These are phyloP conservation scores for Volucella bombylans DNA, from an alignment of 2,888 invertebrate genomes.

Conservation along the genomic window DNA sequence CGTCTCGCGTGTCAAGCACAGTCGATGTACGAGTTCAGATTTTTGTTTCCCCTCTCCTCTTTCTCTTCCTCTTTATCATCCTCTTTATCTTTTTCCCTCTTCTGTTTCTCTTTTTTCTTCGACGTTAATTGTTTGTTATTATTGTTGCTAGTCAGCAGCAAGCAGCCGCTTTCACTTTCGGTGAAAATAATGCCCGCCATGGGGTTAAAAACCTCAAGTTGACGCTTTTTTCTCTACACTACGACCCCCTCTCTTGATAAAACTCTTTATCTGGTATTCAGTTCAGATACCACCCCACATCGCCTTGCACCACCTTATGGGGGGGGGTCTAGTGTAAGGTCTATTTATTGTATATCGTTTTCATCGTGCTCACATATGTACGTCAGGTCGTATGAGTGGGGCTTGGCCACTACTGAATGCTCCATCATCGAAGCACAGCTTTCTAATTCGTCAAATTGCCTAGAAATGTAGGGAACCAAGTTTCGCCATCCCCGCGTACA, in stretches of 20 bases:
- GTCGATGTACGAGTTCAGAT: constrained; percentile 54
- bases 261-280: constrained; percentile 4
- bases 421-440: constrained; percentile 32
- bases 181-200: constrained; percentile 65
- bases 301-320: not conserved
- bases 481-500: constrained; percentile 69
- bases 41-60: constrained; percentile 4
- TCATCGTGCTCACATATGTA: not conserved
- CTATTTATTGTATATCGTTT: constrained; percentile 26
- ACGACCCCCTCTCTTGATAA: not conserved
- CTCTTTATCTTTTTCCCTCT: not conserved
- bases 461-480: constrained; percentile 65
- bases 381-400: not conserved
- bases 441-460: constrained; percentile 67
- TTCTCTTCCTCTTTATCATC: not conserved
- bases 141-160: constrained; percentile 60
- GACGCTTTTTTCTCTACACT: constrained; percentile 38
- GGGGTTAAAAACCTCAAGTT: constrained; percentile 69
- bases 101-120: not conserved
- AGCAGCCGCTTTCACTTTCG: constrained; percentile 71
- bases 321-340: not conserved
- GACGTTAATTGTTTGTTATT: constrained; percentile 69
- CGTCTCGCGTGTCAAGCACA: constrained; percentile 70
- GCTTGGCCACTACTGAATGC: constrained; percentile 57
- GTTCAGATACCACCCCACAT: not conserved